These are phyloP conservation scores for Achatina immaculata DNA, from an alignment of 1,140 invertebrate genomes.

Conservation along the genomic window DNA sequence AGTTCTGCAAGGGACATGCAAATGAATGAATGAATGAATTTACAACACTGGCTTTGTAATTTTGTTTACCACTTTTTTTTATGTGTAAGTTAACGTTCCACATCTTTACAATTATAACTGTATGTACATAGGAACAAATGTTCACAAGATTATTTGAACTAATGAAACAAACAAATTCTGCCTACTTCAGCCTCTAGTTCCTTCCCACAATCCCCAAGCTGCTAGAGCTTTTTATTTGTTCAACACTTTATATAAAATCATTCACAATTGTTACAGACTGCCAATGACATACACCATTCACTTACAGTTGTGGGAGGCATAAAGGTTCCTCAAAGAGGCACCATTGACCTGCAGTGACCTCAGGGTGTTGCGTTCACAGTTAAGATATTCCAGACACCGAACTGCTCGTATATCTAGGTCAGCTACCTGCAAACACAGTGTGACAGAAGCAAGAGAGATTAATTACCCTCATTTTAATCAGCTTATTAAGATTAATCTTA, in stretches of 20 bases:
- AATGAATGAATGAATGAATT: too few species aligned
- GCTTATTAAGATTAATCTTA: too few species aligned
- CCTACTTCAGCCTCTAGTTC: not conserved
- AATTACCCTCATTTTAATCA: too few species aligned
- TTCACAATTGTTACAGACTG: not conserved
- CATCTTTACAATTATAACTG: too few species aligned
- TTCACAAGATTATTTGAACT: not conserved
- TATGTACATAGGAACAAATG: too few species aligned
- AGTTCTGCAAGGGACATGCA: too few species aligned
- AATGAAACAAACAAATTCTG: not conserved
- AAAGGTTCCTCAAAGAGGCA: slow-evolving; percentile 61
- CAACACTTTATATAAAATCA: not conserved
- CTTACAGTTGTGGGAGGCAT: slow-evolving; percentile 68
- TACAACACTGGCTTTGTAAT: too few species aligned
- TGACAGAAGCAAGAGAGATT: too few species aligned
- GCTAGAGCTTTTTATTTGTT: not conserved
- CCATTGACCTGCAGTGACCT: slow-evolving; percentile 65
- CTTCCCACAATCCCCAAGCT: not conserved
- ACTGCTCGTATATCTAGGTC: slow-evolving; percentile 68
- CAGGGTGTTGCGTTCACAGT: slow-evolving; percentile 68
- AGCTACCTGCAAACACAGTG: slow-evolving; percentile 45
- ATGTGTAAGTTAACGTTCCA: too few species aligned
- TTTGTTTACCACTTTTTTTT: too few species aligned
- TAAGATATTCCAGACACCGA: slow-evolving; percentile 67
- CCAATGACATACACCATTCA: slow-evolving; percentile 12